Evolutionary conservation across 2,113 vertebrate species (phyloP).

Genomic region (Anas platyrhynchos): DNA sequence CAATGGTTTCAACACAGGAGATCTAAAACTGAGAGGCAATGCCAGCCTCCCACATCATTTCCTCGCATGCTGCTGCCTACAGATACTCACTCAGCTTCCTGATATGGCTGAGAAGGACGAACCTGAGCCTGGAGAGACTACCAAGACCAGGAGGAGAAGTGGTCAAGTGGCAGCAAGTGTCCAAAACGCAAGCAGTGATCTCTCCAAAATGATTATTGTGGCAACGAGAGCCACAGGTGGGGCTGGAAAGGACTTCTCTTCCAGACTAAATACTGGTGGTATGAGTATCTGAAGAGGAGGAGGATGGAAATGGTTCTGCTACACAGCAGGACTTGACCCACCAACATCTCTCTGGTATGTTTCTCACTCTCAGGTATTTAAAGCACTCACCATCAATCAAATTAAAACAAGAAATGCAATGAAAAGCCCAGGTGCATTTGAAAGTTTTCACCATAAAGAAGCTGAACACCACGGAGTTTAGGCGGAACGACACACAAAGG

Average conservation of each 20-base stretch:
- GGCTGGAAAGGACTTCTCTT: background rate
- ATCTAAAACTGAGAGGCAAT: background rate
- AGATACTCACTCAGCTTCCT: accelerated
- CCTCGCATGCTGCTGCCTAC: background rate
- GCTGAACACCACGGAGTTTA: accelerated
- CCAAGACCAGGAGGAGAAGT: background rate
- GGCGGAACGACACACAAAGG: background rate
- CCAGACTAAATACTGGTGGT: accelerated
- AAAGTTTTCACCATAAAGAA: background rate
- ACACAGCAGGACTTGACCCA: accelerated
- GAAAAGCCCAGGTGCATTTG: background rate
- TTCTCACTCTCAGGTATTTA: background rate
- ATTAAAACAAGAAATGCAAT: background rate
- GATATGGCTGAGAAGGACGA: background rate
- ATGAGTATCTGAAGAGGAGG: background rate
- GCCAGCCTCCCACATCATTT: background rate
- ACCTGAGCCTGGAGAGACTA: background rate
- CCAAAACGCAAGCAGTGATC: background rate
- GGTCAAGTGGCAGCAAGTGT: background rate
- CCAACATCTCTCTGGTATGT: too few relatives aligned
- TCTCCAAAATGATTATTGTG: background rate
- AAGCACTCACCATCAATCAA: background rate
- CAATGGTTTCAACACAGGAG: background rate
- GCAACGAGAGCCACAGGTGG: background rate
- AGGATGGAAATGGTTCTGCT: background rate